phyloP scores from a whole-genome alignment of 2,888 invertebrate species.

The Timema cristinae region DNA sequence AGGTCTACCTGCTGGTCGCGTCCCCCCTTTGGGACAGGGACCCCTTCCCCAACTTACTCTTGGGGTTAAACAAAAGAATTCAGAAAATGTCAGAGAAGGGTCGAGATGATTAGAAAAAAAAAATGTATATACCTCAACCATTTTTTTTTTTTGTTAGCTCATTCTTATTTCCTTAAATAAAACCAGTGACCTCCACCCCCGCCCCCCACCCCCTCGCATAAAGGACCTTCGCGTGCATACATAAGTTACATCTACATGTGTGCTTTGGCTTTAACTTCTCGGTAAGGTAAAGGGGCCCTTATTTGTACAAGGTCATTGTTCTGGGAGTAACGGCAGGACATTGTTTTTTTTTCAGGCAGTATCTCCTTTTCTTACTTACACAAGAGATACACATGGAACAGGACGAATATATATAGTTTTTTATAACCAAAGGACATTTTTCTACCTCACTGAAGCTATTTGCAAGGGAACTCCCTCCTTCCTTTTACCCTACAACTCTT shows the following conservation, averaged over 20 bases:
- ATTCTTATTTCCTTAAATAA: not conserved
- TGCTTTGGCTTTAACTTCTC: too few species aligned
- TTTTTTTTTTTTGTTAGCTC: not conserved
- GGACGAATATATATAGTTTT: too few species aligned
- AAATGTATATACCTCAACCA: not conserved
- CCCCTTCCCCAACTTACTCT: not conserved
- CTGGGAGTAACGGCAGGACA: not conserved
- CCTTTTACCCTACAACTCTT: too few species aligned
- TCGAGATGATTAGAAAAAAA: conserved; percentile 13
- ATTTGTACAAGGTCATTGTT: conserved; percentile 16
- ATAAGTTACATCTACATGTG: too few species aligned
- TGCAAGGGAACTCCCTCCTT: too few species aligned
- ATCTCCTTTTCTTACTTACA: not conserved
- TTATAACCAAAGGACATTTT: too few species aligned
- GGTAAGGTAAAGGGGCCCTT: not conserved
- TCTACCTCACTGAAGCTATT: too few species aligned
- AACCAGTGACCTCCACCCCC: too few species aligned
- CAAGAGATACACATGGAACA: not conserved
- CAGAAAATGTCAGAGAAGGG: not conserved
- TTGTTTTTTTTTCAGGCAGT: too few species aligned
- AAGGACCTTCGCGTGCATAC: too few species aligned
- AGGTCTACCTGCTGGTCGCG: not conserved
- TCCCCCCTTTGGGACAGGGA: not conserved
- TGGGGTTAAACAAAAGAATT: conserved; percentile 13
- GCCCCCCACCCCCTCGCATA: too few species aligned